These are phyloP conservation scores for Seladonia tumulorum DNA, from an alignment of 2,888 invertebrate species.

Conservation along the genomic window DNA sequence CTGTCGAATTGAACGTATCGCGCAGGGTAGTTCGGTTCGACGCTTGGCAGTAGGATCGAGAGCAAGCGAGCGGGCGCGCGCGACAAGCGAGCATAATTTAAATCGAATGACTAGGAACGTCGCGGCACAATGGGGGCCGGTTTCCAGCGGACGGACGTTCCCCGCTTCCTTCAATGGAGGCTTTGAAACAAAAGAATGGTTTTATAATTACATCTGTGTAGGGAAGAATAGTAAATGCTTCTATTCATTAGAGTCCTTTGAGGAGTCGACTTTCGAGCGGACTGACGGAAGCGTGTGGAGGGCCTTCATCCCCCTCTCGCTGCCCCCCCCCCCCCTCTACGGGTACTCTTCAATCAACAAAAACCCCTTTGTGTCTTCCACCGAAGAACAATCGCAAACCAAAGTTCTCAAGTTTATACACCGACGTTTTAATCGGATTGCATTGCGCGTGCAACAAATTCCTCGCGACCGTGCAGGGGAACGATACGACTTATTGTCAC, in stretches of 20 bases:
- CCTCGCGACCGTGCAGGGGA: constrained; percentile 26
- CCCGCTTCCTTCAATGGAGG: constrained; percentile 55
- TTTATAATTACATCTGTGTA: constrained; percentile 71
- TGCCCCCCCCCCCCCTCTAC: too few species aligned
- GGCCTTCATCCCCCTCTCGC: not conserved
- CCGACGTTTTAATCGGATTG: constrained; percentile 65
- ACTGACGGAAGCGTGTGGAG: constrained; percentile 63
- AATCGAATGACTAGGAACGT: constrained; percentile 63
- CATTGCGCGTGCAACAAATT: constrained; percentile 51
- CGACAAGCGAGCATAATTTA: constrained; percentile 63
- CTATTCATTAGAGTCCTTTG: constrained; percentile 70
- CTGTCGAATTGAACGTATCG: constrained; percentile 6
- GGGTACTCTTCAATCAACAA: constrained; percentile 67
- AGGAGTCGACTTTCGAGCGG: constrained; percentile 68
- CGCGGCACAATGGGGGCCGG: constrained; percentile 55
- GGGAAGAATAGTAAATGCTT: constrained; percentile 71
- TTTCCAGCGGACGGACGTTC: constrained; percentile 54
- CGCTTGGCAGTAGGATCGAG: constrained; percentile 4
- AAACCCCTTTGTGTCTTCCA: constrained; percentile 66
- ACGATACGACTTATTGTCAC: constrained; percentile 47
- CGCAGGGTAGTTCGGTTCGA: not conserved
- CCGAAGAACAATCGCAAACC: constrained; percentile 59
- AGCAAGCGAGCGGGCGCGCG: constrained; percentile 36
- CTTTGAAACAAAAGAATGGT: constrained; percentile 68
- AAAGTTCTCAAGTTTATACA: constrained; percentile 57